Evolutionary conservation across 1,140 invertebrate genomes (phyloP), one percentile per base, ranked within the genome.

Genomic region (Drosophila subobscura): DNA sequence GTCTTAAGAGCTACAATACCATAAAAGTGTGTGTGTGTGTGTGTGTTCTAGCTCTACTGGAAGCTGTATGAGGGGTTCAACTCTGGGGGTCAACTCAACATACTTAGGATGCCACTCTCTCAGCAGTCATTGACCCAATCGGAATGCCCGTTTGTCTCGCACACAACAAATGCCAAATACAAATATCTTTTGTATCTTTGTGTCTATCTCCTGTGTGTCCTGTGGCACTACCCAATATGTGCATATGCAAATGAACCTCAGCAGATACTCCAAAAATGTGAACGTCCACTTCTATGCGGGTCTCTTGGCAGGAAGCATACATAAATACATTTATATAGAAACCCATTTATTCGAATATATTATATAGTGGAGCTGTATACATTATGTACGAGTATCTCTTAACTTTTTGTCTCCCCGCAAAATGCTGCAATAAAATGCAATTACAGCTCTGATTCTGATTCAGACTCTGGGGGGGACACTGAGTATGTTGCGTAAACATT

Each of bases 351-450:
- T 27, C n/a, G 29, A n/a, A 66, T 53, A 66, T 67, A 68, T 68
- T 53, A 66, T 67, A 68, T 68, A 68, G 53, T 55, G 8, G 29
- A 37, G 10, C 10, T 66, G 22, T 42, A n/a, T 68, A 45, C 61
- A 68, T 68, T 68, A 70, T 70, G 25, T 49, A 68, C 56, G 53
- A 63, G 44, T 51, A 23, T 33, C 57, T 61, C 68, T 72, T 53
- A 57, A 72, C 58, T 61, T 72, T 50, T 44, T 41, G 23, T 47
- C 50, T 65, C 66, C 61, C 56, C 50, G 12, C 56, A 65, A 65
- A 63, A 33, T 55, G 50, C 57, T 63, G 73, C 71, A 78, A 88
- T 88, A 72, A 83, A 80, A 78, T 81, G 78, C 77, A 86, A 88
- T 88, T 86, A 81, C 74, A 29, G 71, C 53, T 77, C 79, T 81